Evolutionary conservation across 2,113 vertebrate genomes (phyloP).

Genomic region (Anolis sagrei): DNA sequence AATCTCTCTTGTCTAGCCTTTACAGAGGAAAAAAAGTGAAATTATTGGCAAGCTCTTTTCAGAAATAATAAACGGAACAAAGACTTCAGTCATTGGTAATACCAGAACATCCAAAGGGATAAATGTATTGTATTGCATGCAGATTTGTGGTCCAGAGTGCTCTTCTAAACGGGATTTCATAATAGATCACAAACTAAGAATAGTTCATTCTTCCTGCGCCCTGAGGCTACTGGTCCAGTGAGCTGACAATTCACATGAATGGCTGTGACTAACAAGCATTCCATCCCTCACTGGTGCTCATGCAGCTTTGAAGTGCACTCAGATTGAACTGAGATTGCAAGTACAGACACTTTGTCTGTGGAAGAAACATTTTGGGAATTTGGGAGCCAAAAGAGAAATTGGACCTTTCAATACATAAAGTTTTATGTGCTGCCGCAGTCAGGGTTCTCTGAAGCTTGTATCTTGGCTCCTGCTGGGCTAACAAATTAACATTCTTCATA

Average conservation of each 20-base stretch:
- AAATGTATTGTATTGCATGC: background rate
- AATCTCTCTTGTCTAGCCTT: background rate
- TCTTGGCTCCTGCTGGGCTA: conserved; percentile 11
- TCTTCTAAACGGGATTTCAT: background rate
- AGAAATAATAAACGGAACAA: background rate
- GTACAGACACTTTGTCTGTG: conserved; percentile 20
- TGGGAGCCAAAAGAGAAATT: conserved; percentile 24
- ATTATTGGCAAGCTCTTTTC: background rate
- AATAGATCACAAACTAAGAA: background rate
- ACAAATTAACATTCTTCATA: conserved; percentile 30
- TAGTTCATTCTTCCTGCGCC: background rate
- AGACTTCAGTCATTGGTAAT: background rate
- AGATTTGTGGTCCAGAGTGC: background rate
- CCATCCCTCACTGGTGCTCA: background rate
- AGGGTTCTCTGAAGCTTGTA: conserved; percentile 20
- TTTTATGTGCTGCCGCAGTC: conserved; percentile 8
- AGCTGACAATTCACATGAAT: background rate
- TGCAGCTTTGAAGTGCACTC: conserved; percentile 2
- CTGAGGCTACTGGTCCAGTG: background rate
- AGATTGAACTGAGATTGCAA: background rate
- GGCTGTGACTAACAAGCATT: background rate
- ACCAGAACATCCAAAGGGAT: background rate
- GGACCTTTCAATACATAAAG: conserved; percentile 21
- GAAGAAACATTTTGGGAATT: conserved; percentile 24
- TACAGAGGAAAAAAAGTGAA: background rate